Evolutionary conservation across 2,888 invertebrate species (phyloP).

Genomic region (Nephrocerus scutellatus): DNA sequence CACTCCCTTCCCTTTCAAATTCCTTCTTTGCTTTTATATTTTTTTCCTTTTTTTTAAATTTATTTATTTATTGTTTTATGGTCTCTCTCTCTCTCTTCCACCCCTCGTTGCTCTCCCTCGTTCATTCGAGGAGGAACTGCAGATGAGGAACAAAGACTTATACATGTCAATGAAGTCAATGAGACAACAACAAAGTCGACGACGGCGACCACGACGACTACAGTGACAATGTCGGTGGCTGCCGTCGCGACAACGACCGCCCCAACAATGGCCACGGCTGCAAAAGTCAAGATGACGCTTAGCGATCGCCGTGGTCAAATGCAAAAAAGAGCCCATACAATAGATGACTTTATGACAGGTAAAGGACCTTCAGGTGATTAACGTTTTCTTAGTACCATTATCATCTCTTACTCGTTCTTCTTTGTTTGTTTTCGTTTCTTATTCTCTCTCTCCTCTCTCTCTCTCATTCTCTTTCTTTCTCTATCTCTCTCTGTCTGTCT

Average conservation of each 20-base stretch:
- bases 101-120: too few relatives aligned
- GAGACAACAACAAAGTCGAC: conserved; percentile 25
- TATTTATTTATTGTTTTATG: conserved; percentile 3
- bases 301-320: conserved; percentile 30
- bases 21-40: conserved; percentile 10
- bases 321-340: conserved; percentile 34
- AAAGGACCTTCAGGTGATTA: conserved; percentile 18
- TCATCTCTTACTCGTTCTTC: conserved; percentile 1
- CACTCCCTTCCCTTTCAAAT: too few relatives aligned
- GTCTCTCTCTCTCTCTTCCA: too few relatives aligned
- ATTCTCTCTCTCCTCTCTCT: conserved; percentile 6
- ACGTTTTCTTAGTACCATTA: neutral
- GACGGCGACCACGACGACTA: too few relatives aligned
- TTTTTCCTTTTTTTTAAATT: conserved; percentile 1
- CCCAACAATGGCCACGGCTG: too few relatives aligned
- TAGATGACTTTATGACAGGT: conserved; percentile 38
- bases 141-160: conserved; percentile 33
- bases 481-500: too few relatives aligned
- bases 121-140: conserved; percentile 23
- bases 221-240: too few relatives aligned
- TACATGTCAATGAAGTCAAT: conserved; percentile 28
- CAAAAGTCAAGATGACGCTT: too few relatives aligned
- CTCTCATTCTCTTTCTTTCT: neutral
- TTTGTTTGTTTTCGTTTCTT: conserved; percentile 5
- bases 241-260: too few relatives aligned